phyloP scores from a whole-genome alignment of 2,113 vertebrate species.

The Channa maculata region DNA sequence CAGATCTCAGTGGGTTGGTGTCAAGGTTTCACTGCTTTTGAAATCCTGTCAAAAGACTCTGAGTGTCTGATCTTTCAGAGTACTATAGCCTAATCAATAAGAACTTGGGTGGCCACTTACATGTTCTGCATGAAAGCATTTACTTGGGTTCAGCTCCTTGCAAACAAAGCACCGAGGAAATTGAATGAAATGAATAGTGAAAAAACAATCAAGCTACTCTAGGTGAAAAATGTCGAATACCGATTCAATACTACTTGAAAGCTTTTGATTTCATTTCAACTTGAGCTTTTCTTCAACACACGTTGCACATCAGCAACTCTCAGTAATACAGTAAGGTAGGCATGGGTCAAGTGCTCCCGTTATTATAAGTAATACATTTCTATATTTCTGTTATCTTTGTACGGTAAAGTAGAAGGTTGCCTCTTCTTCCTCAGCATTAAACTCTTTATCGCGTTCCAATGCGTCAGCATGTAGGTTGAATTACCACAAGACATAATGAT shows the following conservation, averaged over 20 bases:
- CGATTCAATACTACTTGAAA: slow-evolving; percentile 62
- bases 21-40: slow-evolving; percentile 60
- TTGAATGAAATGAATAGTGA: slow-evolving; percentile 34
- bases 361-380: slow-evolving; percentile 16
- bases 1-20: slow-evolving; percentile 51
- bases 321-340: slow-evolving; percentile 25
- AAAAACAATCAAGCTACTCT: slow-evolving; percentile 24
- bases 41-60: slow-evolving; percentile 54
- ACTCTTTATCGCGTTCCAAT: no score
- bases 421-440: slow-evolving; percentile 7
- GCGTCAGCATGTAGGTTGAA: slow-evolving; percentile 6
- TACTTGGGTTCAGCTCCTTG: slow-evolving; percentile 13
- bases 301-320: slow-evolving; percentile 10
- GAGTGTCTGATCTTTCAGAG: slow-evolving; percentile 52
- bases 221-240: slow-evolving; percentile 34
- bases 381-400: neutral
- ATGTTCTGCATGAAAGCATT: slow-evolving; percentile 71
- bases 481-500: slow-evolving; percentile 6
- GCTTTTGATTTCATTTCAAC: slow-evolving; percentile 47
- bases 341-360: neutral
- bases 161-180: slow-evolving; percentile 62
- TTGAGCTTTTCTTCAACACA: slow-evolving; percentile 19
- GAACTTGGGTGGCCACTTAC: slow-evolving; percentile 71
- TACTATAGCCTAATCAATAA: slow-evolving; percentile 65
- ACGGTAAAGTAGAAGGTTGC: no score